Conservation (phyloP, 2,888 invertebrate species). For the Drosophila stalkeri region DNA sequence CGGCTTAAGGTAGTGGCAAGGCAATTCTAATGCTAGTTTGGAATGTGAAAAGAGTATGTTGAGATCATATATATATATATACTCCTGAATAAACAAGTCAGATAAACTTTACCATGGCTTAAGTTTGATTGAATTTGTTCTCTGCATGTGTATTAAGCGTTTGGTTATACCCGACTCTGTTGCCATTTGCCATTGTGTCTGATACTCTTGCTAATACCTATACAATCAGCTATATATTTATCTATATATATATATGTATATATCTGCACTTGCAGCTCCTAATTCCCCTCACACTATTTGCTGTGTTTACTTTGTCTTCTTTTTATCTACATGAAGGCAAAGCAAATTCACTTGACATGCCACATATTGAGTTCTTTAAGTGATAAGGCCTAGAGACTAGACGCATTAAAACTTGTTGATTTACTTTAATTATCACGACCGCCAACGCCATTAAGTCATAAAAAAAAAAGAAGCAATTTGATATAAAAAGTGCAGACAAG, state of each 20-base stretch:
- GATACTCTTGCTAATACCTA: background rate
- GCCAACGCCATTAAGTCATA: constrained; percentile 51
- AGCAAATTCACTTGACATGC: constrained; percentile 41
- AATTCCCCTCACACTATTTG: background rate
- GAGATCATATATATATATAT: background rate
- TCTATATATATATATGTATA: background rate
- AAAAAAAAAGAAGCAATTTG: constrained; percentile 39
- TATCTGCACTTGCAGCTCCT: background rate
- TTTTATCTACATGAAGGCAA: constrained; percentile 62
- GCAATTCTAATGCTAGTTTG: background rate
- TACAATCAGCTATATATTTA: constrained; percentile 1
- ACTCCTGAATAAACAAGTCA: background rate
- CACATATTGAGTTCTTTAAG: constrained; percentile 28
- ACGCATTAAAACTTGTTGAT: constrained; percentile 39
- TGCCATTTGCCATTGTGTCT: constrained; percentile 29
- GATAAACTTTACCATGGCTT: background rate
- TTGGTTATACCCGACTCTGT: constrained; percentile 1
- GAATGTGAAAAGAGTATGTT: background rate
- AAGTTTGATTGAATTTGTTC: background rate
- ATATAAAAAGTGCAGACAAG: constrained; percentile 44
- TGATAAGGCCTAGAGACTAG: constrained; percentile 50
- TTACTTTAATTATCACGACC: constrained; percentile 45
- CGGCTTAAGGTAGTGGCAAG: constrained; percentile 6
- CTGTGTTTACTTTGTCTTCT: constrained; percentile 56
- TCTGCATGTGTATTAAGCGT: background rate